Conservation (phyloP, 2,888 invertebrate species). For the Cremastinae sp. region DNA sequence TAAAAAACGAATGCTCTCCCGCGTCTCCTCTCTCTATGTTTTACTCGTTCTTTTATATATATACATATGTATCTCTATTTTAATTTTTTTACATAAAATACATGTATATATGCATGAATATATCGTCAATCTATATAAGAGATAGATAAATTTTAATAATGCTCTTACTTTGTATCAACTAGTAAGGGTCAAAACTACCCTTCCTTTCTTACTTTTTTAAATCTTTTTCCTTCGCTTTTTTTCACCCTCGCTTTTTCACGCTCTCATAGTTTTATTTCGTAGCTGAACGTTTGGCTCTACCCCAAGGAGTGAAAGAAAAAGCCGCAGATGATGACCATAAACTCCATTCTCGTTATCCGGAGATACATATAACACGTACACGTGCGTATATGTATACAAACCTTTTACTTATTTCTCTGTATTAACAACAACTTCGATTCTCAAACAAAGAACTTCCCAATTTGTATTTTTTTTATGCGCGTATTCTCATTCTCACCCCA, state of each 20-base stretch:
- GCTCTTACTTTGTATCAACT: slow-evolving; percentile 38
- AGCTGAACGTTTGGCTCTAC: slow-evolving; percentile 77
- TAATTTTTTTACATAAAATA: slow-evolving; percentile 12
- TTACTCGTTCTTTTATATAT: not conserved
- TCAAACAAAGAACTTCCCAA: too few species aligned
- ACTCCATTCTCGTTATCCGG: slow-evolving; percentile 67
- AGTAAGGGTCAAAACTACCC: slow-evolving; percentile 52
- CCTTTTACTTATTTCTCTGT: too few species aligned
- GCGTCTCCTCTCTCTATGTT: not conserved
- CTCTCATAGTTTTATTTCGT: slow-evolving; percentile 66
- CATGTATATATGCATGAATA: not conserved
- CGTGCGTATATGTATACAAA: slow-evolving; percentile 25
- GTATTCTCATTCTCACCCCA: too few species aligned
- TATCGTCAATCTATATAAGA: slow-evolving; percentile 20
- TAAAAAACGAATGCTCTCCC: slow-evolving; percentile 1
- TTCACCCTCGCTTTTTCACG: slow-evolving; percentile 41
- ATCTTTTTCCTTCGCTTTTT: slow-evolving; percentile 16
- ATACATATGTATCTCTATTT: too few species aligned
- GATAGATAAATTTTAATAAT: slow-evolving; percentile 43
- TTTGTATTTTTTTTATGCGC: too few species aligned
- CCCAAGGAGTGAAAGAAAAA: slow-evolving; percentile 78
- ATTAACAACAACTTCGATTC: too few species aligned
- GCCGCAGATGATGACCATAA: slow-evolving; percentile 79
- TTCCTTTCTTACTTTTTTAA: slow-evolving; percentile 32
- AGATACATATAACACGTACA: slow-evolving; percentile 30